phyloP scores from a whole-genome alignment of 2,888 invertebrate genomes.

The Morpho achilles region DNA sequence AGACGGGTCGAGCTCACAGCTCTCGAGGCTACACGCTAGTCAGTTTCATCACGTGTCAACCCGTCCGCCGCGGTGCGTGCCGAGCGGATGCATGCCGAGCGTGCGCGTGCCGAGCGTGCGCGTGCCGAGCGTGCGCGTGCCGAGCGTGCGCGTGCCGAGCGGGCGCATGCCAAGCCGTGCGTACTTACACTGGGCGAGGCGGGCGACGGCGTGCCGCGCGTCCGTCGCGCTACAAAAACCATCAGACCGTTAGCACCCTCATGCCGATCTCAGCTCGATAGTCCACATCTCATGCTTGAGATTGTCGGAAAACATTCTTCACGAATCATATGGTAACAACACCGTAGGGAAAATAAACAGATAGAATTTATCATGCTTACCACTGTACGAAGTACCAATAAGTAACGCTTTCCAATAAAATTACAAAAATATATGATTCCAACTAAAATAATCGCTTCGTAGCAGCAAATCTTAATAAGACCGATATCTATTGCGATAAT shows the following conservation, averaged over 20 bases:
- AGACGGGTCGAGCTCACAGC: too few relatives aligned
- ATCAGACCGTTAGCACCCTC: conserved; percentile 36
- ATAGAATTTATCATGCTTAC: too few relatives aligned
- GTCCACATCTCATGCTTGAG: conserved; percentile 6
- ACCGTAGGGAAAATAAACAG: too few relatives aligned
- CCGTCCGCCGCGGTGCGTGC: too few relatives aligned
- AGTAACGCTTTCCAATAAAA: too few relatives aligned
- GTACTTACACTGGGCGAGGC: conserved; percentile 94
- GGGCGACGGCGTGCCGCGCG: conserved; percentile 94
- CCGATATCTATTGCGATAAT: too few relatives aligned
- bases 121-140: conserved; percentile 81
- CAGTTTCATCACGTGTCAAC: too few relatives aligned
- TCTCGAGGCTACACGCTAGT: too few relatives aligned
- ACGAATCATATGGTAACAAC: neutral
- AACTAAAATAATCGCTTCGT: too few relatives aligned
- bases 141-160: conserved; percentile 80
- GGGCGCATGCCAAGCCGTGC: conserved; percentile 40
- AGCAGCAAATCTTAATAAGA: too few relatives aligned
- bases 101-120: conserved; percentile 51
- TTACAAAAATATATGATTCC: too few relatives aligned
- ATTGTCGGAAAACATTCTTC: conserved; percentile 17
- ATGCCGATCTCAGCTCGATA: conserved; percentile 9
- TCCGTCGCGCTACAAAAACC: conserved; percentile 70
- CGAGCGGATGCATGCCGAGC: conserved; percentile 21
- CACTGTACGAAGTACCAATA: too few relatives aligned